Base-by-base conservation (phyloP, 1,140 invertebrate genomes). In the Drosophila repleta region DNA sequence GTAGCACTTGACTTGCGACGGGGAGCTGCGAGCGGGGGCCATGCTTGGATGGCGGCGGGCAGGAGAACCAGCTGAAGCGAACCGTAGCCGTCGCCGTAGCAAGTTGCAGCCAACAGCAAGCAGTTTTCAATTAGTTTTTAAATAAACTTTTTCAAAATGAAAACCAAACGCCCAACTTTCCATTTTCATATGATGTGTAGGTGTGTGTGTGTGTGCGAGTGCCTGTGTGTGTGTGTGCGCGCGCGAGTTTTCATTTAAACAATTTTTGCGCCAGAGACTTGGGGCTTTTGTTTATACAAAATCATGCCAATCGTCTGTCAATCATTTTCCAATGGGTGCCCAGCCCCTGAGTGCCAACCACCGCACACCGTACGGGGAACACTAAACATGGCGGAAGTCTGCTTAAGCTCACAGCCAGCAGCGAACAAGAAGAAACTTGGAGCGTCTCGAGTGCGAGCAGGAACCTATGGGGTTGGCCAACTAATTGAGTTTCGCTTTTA, bases 261-360 rank as follows among this genome's bases (percentile, higher is more conserved):
- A 52, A 60, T 67, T 78, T 71, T 76, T 76, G 67, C 72, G 72
- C 71, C 71, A 69, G 60, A 10, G 32, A 55, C 48, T 76, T 56
- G 48, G 17, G 39, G 45, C 35, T 45, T 81, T 88, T 87, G 79
- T 87, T 87, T 87, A 87, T 79, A 83, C 73, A 83, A 83, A 90
- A 82, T 78, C 75, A 84, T 89, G 89, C 89, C 89, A 90, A 90
- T 90, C 89, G 84, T 81, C 74, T 90, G 89, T 90, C 89, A 90
- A 90, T 90, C 89, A 90, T 82, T 85, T 76, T 89, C 69, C 77
- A 87, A 81, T 83, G 62, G 80, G 10, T 35, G 76, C 62, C 73
- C 68, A 62, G 7, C 52, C 68, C 37, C 29, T 26, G 21, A 48
- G 46, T 48, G 20, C 21, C 45, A 5, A 46, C 11, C 20, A 13